Evolutionary conservation across 2,113 vertebrate species (phyloP).

Genomic region (Carassius auratus): DNA sequence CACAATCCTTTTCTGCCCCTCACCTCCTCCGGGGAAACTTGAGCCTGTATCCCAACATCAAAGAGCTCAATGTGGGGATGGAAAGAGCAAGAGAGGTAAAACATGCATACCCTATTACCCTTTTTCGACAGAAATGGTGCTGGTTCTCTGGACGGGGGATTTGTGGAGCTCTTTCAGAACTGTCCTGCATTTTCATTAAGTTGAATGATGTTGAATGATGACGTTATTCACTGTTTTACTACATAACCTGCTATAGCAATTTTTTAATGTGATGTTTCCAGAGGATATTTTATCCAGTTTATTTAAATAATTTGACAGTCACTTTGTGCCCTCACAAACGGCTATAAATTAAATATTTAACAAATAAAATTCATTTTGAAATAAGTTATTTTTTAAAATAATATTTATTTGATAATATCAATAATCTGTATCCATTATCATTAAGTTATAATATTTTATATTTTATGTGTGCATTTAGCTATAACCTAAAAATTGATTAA

Average conservation of each 20-base stretch:
- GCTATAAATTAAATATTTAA: neutral
- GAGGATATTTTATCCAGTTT: neutral
- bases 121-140: neutral
- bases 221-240: neutral
- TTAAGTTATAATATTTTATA: neutral
- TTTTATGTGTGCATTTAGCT: neutral
- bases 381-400: neutral
- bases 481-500: neutral
- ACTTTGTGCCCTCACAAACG: neutral
- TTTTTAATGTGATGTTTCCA: neutral
- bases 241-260: neutral
- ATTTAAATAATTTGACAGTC: neutral
- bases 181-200: neutral
- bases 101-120: neutral
- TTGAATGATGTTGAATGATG: neutral
- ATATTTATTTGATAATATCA: neutral
- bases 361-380: neutral
- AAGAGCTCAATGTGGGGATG: slow-evolving; percentile 36
- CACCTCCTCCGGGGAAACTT: slow-evolving; percentile 54
- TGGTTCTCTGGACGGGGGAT: neutral
- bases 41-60: slow-evolving; percentile 50
- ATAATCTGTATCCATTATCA: neutral
- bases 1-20: neutral
- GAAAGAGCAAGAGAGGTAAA: slow-evolving; percentile 59
- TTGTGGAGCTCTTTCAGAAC: neutral